These are phyloP conservation scores for Muntiacus reevesi DNA, from an alignment of 2,113 vertebrate species.

Conservation along the genomic window DNA sequence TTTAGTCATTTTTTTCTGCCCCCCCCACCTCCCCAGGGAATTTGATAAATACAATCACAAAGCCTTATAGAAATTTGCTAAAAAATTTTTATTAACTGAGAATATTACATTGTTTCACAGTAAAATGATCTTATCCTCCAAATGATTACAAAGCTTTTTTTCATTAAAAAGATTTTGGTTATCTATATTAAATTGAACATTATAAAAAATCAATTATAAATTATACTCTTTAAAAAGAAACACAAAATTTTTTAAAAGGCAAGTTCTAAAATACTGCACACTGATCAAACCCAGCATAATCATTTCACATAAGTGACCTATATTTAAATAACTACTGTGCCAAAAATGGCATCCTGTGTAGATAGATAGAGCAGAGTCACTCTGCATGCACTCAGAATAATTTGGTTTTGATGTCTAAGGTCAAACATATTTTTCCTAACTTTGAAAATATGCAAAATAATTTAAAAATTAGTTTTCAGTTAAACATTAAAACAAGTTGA, in stretches of 20 bases:
- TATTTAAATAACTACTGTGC: not conserved
- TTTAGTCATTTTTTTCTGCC: not conserved
- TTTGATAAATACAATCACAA: constrained; percentile 44
- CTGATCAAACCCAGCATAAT: constrained; percentile 29
- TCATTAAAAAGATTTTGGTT: constrained; percentile 41
- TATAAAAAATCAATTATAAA: constrained; percentile 53
- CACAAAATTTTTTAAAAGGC: constrained; percentile 8
- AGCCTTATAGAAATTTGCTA: constrained; percentile 37
- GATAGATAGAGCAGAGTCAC: not conserved
- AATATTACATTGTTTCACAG: constrained; percentile 45
- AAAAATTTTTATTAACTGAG: constrained; percentile 21
- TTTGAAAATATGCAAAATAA: constrained; percentile 42
- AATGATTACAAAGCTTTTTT: constrained; percentile 59
- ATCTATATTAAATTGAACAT: constrained; percentile 46
- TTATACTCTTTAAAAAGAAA: constrained; percentile 50
- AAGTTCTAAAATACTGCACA: constrained; percentile 14
- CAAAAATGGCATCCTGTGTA: not conserved
- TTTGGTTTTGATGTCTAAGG: not conserved
- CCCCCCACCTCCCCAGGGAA: not conserved
- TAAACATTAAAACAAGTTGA: constrained; percentile 33
- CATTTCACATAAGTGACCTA: not conserved
- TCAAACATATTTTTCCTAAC: constrained; percentile 19
- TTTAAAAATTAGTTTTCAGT: constrained; percentile 22
- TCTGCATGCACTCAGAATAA: not conserved
- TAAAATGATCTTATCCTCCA: constrained; percentile 43